Base-by-base conservation (phyloP, 2,888 invertebrate genomes). In the Cinara cedri region DNA sequence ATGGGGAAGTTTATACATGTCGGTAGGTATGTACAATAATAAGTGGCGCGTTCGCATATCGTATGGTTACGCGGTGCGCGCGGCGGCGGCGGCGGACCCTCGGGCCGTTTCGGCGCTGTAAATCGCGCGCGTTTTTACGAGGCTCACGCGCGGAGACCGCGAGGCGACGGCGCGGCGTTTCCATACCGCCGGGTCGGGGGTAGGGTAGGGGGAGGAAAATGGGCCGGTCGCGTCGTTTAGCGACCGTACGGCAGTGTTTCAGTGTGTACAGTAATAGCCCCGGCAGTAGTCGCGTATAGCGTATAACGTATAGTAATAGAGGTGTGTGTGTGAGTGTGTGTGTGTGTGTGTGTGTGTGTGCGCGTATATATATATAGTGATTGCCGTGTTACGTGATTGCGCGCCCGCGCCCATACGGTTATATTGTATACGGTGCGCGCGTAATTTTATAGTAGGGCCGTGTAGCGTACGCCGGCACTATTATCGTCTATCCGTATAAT, bases 141-240 rank as follows among this genome's bases (percentile, higher is more conserved):
- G 72, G 49, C 62, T 46, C 49, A 34, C 72, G 72, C 72, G 62
- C 26, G 19, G 62, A 49, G 19, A 72, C 49, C 9, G 16, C 21
- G 57, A n/a, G 54, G 42, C 34, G 3, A n/a, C 49, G 51, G 21
- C 34, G 34, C 49, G 51, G 21, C 34, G 34, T 34, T 34, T 34
- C 34, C 3, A 34, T 6, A 34, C 6, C n/a, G n/a, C n/a, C n/a
- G n/a, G 14, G 55, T 24, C 26, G 26, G n/a, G 68, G n/a, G n/a
- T n/a, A 6, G 68, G 26, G 44, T 44, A 63, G 0, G 19, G 24
- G 24, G 42, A 49, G 60, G 62, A 65, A 75, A 75, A 75, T 75
- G 74, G 74, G 74, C 74, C 14, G 74, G 74, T 44, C 74, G 51
- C 54, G 74, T 65, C 74, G 74, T 75, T 75, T 75, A 75, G 54